phyloP scores from a whole-genome alignment of 2,797 vertebrate species.

The Darevskia nairensis region DNA sequence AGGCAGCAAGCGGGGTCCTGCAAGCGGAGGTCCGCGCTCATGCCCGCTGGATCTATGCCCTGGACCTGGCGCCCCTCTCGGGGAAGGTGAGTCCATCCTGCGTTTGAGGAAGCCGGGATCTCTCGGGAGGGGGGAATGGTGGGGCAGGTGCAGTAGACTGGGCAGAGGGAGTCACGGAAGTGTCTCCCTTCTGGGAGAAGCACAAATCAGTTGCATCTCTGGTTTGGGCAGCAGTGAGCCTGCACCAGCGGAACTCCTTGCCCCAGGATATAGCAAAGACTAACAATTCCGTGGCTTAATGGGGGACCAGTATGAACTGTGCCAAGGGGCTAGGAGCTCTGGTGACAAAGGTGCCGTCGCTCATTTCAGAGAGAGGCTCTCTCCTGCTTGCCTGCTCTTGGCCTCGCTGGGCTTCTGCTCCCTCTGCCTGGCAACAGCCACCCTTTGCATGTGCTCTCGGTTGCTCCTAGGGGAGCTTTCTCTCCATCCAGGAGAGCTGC shows the following conservation, averaged over 20 bases:
- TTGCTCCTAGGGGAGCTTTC: background rate
- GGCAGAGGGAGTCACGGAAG: background rate
- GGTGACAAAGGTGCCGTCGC: too few relatives aligned
- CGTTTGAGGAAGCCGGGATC: accelerated
- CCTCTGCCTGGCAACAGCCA: background rate
- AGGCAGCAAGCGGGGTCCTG: constrained; percentile 84
- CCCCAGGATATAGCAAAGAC: background rate
- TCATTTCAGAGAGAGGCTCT: too few relatives aligned
- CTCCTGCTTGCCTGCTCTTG: too few relatives aligned
- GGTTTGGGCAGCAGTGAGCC: too few relatives aligned
- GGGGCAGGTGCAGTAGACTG: background rate
- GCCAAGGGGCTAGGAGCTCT: too few relatives aligned
- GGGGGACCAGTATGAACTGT: too few relatives aligned
- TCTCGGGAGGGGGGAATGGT: too few relatives aligned
- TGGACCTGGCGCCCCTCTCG: constrained; percentile 90
- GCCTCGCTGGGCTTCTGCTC: background rate
- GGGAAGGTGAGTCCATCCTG: constrained; percentile 84
- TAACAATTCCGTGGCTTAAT: background rate
- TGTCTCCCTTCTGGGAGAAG: background rate
- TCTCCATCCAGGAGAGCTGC: background rate
- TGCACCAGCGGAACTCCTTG: background rate
- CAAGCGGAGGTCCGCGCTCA: constrained; percentile 88
- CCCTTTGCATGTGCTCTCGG: background rate
- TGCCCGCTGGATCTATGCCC: constrained; percentile 91
- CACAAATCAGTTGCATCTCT: background rate